Evolutionary conservation across 2,797 vertebrate genomes (phyloP), one percentile per base, ranked within the genome.

Genomic region (Epinephelus awoara): DNA sequence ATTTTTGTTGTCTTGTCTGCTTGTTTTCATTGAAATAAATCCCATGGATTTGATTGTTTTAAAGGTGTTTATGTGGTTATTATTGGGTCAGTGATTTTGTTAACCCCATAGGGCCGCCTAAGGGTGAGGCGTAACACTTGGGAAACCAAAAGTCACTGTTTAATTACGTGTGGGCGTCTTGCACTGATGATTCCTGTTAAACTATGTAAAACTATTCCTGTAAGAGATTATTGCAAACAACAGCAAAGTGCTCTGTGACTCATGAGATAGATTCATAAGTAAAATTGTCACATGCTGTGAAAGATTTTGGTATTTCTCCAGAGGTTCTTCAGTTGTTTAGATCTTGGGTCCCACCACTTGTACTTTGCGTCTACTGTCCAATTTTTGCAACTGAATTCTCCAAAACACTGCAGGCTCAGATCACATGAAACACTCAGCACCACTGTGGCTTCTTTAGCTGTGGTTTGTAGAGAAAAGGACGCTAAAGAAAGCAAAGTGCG

Each of bases 371-470:
- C 77, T 27, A 52, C 52, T 29, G 9, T 55, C 2, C 18, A 50
- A 12, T 67, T 76, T 34, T 29, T 58, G 58, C 68, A 55, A 44
- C 50, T 2, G 12, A 65, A 6, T 21, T n/a, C 25, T 80, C 54
- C 11, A 19, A 64, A 19, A 19, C 12, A 9, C 61, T 74, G 58
- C 62, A 40, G 69, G 67, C 64, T 75, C 61, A 74, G 29, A 54
- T 79, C 61, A 79, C 38, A 70, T 72, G 6, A n/a, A 85, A 54
- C 19, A 67, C 65, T 54, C 6, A 51, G 44, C 51, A 44, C 67
- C 51, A 44, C 67, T 72, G 40, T 61, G 44, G 62, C 74, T 62
- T 82, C 59, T 70, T 34, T 38, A 74, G 49, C 65, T 79, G 82
- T 68, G 75, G 68, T 80, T 75, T 76, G 44, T 65, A 50, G 51